phyloP scores from a whole-genome alignment of 37 sponge, comb jelly and placozoan species.

The Oopsacas minuta region DNA sequence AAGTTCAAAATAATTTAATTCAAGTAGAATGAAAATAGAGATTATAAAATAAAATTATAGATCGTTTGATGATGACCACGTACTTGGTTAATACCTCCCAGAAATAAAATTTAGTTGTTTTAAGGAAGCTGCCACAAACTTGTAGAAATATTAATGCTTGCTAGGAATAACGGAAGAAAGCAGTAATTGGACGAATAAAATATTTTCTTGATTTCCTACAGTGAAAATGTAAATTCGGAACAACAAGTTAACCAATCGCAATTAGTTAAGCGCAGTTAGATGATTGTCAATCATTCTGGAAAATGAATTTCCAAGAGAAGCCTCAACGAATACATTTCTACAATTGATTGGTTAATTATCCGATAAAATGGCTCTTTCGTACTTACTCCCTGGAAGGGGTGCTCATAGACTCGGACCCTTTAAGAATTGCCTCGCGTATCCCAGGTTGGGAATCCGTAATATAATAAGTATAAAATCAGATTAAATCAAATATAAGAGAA shows the following conservation, averaged over 20 bases:
- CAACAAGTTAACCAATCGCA: not conserved
- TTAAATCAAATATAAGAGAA: no score
- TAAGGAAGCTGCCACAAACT: not conserved
- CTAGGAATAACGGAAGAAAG: not conserved
- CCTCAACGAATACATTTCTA: slow-evolving; percentile 9
- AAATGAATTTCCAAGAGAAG: not conserved
- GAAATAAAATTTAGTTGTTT: not conserved
- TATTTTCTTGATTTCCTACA: not conserved
- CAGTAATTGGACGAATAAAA: not conserved
- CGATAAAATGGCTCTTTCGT: not conserved
- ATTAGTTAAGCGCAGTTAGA: not conserved
- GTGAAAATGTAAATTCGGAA: not conserved
- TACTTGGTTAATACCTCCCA: not conserved
- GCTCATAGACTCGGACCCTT: slow-evolving; percentile 1
- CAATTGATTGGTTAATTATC: slow-evolving; percentile 3
- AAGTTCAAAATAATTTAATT: not conserved
- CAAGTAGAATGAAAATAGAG: not conserved
- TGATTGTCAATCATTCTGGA: slow-evolving; percentile 10
- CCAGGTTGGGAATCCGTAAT: slow-evolving; percentile 9
- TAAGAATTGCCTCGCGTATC: slow-evolving; percentile 11
- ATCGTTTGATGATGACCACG: not conserved
- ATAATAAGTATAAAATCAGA: no score
- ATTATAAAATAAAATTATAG: not conserved
- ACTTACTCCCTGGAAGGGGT: slow-evolving; percentile 3
- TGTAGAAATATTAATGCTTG: not conserved